Conservation (phyloP, 2,113 vertebrate genomes). For the Solea solea region DNA sequence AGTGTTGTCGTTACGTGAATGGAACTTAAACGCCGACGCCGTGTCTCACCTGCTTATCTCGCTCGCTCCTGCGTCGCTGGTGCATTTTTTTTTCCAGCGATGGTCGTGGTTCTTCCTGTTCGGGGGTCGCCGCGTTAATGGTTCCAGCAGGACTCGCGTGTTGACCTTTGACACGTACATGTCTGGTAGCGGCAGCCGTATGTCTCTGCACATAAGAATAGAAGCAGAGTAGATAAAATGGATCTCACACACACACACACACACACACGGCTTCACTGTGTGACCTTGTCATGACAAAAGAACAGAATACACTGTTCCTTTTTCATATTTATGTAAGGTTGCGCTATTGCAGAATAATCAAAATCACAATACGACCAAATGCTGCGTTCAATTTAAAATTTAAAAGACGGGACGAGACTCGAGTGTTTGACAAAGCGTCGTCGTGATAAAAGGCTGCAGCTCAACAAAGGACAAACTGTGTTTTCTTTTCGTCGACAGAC, state of each 20-base stretch:
- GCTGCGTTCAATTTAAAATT: no score
- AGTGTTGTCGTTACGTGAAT: constrained; percentile 23
- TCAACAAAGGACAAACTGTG: no score
- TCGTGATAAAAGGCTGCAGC: no score
- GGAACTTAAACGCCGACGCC: constrained; percentile 10
- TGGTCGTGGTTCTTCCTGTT: neutral
- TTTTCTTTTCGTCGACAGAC: no score
- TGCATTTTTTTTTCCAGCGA: neutral
- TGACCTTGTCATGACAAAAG: constrained; percentile 36
- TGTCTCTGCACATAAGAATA: constrained; percentile 23
- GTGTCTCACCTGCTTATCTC: constrained; percentile 15
- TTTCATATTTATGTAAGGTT: no score
- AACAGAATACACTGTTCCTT: neutral
- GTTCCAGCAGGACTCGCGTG: constrained; percentile 47
- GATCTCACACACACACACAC: constrained; percentile 2
- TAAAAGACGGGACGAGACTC: no score
- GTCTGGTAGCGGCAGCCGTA: constrained; percentile 39
- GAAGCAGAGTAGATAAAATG: constrained; percentile 20
- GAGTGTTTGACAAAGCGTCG: no score
- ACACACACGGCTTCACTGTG: constrained; percentile 4
- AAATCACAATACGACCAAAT: no score
- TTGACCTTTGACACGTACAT: constrained; percentile 56
- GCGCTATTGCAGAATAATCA: no score
- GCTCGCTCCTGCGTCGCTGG: neutral
- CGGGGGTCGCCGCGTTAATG: constrained; percentile 39